These are phyloP conservation scores for Onthophagus sagittarius DNA, from an alignment of 2,888 invertebrate genomes.

Conservation along the genomic window DNA sequence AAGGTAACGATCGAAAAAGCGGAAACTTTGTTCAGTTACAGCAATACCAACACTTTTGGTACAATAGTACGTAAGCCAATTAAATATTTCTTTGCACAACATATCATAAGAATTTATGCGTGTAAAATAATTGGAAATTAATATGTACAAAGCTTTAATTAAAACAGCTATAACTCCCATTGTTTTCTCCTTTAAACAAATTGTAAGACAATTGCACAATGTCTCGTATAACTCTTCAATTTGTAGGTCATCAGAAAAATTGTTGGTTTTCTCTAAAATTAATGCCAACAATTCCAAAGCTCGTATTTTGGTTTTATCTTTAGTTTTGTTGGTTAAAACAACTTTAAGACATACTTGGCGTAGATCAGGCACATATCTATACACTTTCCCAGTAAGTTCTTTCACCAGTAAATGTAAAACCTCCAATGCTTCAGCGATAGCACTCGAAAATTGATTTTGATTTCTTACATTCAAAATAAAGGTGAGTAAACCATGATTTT, in stretches of 20 bases:
- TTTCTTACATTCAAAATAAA: slow-evolving; percentile 33
- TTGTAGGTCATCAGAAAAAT: slow-evolving; percentile 18
- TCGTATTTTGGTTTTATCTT: slow-evolving; percentile 36
- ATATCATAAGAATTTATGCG: not conserved
- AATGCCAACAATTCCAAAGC: slow-evolving; percentile 35
- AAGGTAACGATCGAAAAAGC: slow-evolving; percentile 35
- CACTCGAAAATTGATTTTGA: slow-evolving; percentile 32
- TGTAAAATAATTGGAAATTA: not conserved
- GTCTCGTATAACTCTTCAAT: slow-evolving; percentile 12
- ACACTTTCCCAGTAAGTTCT: slow-evolving; percentile 36
- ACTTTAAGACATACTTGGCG: slow-evolving; percentile 35
- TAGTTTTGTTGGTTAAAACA: slow-evolving; percentile 28
- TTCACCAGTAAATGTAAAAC: slow-evolving; percentile 40
- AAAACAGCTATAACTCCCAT: not conserved
- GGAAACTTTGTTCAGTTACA: slow-evolving; percentile 33
- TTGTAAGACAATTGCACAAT: not conserved
- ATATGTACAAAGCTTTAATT: not conserved
- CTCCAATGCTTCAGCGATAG: slow-evolving; percentile 35
- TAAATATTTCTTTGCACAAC: not conserved
- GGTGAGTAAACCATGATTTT: slow-evolving; percentile 33
- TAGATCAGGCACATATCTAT: slow-evolving; percentile 36
- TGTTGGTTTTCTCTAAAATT: slow-evolving; percentile 33
- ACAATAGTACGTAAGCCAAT: not conserved
- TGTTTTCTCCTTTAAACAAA: not conserved
- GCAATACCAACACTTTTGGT: not conserved